Percentiles rank a stretch among this genome's conserved stretches.
Evolutionary conservation across 2,797 vertebrate genomes (phyloP).

Genomic region (Potorous gilbertii): DNA sequence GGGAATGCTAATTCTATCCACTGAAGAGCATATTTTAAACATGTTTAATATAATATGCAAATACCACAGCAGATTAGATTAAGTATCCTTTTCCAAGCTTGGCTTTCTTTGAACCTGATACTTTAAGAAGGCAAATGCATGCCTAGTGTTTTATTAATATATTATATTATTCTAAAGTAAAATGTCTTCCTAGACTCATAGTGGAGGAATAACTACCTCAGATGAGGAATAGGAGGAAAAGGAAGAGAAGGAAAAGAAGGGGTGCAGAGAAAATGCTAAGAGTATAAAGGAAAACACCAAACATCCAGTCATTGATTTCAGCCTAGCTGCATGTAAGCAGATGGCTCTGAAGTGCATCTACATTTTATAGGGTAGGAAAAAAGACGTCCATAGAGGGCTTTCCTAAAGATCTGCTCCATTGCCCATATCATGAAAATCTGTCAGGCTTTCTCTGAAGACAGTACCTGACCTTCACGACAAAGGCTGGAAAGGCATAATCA

Average conservation of each 20-base stretch:
- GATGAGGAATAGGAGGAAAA: background rate
- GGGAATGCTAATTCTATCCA: background rate
- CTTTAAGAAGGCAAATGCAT: background rate
- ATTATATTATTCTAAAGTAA: background rate
- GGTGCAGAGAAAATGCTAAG: background rate
- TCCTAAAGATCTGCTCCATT: background rate
- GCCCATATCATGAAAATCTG: background rate
- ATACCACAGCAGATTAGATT: background rate
- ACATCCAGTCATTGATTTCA: background rate
- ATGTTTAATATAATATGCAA: background rate
- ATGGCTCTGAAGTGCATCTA: background rate
- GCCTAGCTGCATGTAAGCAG: background rate
- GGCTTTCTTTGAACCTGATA: background rate
- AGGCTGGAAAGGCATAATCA: background rate
- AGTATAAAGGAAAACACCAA: background rate
- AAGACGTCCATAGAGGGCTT: background rate
- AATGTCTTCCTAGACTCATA: background rate
- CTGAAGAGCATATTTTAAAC: background rate
- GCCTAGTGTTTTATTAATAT: background rate
- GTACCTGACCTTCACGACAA: background rate
- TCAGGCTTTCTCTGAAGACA: background rate
- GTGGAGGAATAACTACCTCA: background rate
- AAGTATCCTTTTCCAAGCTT: background rate
- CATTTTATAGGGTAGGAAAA: background rate
- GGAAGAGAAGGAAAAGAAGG: background rate